phyloP scores from a whole-genome alignment of 2,888 invertebrate species.

The Alcis repandata region DNA sequence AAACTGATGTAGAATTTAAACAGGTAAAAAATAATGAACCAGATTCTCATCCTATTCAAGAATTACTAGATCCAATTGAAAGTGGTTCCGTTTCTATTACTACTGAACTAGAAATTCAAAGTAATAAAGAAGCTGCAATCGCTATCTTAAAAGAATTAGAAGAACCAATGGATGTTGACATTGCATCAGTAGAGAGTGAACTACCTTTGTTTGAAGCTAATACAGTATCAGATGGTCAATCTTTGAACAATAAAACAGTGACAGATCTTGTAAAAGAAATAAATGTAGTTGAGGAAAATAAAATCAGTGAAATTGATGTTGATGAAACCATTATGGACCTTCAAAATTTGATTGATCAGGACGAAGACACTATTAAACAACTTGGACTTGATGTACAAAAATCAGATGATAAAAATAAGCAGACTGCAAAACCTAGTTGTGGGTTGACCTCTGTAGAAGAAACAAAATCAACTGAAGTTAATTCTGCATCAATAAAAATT shows the following conservation, averaged over 20 bases:
- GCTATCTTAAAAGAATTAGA: background rate
- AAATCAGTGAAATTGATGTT: conserved; percentile 6
- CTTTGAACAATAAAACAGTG: background rate
- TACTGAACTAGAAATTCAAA: background rate
- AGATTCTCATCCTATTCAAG: background rate
- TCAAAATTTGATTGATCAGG: background rate
- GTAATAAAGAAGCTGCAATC: background rate
- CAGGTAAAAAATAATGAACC: background rate
- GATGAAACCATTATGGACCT: conserved; percentile 9
- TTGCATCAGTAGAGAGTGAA: background rate
- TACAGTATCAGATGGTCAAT: background rate
- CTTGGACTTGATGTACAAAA: background rate
- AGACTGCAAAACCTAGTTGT: conserved; percentile 15
- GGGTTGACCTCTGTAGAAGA: conserved; percentile 11
- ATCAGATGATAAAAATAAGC: background rate
- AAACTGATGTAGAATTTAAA: background rate
- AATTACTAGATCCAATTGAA: background rate
- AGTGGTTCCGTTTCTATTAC: background rate
- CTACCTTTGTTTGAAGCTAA: background rate
- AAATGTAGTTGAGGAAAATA: conserved; percentile 17
- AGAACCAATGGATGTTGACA: background rate
- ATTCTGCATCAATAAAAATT: background rate
- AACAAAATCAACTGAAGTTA: background rate
- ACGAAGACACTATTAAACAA: conserved; percentile 9
- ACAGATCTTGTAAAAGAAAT: background rate